Percentiles rank a stretch among this genome's conserved stretches.
These are phyloP conservation scores for Manduca sexta DNA, from an alignment of 1,140 invertebrate genomes.

Conservation along the genomic window DNA sequence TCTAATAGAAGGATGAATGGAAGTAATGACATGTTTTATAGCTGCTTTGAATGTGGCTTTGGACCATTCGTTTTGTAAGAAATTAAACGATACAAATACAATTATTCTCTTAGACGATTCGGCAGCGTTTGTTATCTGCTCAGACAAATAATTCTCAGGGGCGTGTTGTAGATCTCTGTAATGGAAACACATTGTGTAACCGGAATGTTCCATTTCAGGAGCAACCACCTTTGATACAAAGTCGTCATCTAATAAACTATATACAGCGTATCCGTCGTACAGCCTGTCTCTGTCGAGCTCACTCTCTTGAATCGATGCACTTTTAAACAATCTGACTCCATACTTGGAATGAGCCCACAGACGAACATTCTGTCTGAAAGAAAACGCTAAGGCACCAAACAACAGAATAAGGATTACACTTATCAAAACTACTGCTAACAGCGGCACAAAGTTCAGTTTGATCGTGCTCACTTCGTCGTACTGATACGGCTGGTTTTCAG, in stretches of 20 bases:
- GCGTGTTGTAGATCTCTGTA: constrained; percentile 82
- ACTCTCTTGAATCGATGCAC: constrained; percentile 80
- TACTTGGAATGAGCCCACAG: constrained; percentile 84
- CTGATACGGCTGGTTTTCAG: constrained; percentile 70
- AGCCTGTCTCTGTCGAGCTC: constrained; percentile 83
- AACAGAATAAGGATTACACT: constrained; percentile 82
- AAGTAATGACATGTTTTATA: constrained; percentile 83
- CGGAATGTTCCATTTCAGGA: constrained; percentile 85
- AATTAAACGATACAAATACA: constrained; percentile 82
- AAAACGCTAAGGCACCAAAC: constrained; percentile 80
- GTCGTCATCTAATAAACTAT: constrained; percentile 89
- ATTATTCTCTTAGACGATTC: constrained; percentile 83
- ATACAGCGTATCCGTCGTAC: constrained; percentile 92
- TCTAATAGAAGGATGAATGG: constrained; percentile 74
- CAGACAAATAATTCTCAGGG: constrained; percentile 81
- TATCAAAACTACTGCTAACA: constrained; percentile 83
- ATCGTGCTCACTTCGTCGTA: constrained; percentile 73
- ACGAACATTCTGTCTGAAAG: constrained; percentile 83
- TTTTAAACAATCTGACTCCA: constrained; percentile 83
- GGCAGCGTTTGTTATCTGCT: constrained; percentile 85
- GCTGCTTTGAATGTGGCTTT: constrained; percentile 81
- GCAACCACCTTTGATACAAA: constrained; percentile 86
- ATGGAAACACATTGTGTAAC: constrained; percentile 83
- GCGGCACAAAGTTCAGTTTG: constrained; percentile 78
- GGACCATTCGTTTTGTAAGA: constrained; percentile 84